phyloP scores from a whole-genome alignment of 1,140 invertebrate genomes.

The Halesus radiatus region DNA sequence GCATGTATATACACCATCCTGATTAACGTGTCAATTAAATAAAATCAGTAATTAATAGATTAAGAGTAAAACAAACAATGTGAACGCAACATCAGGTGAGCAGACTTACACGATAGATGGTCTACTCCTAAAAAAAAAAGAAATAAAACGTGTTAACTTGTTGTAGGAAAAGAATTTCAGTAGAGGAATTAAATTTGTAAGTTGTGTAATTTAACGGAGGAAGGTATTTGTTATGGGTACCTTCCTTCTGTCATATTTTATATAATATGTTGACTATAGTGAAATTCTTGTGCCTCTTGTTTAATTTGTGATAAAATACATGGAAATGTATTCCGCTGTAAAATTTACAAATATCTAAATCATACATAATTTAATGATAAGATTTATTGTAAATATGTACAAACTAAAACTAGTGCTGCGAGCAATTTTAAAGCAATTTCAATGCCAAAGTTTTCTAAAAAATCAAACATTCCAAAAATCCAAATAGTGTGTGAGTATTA shows the following conservation, averaged over 20 bases:
- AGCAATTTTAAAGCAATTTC: slow-evolving; percentile 27
- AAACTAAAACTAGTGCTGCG: not conserved
- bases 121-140: slow-evolving; percentile 74
- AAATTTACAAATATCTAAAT: slow-evolving; percentile 22
- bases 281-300: slow-evolving; percentile 8
- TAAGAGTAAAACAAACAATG: slow-evolving; percentile 51
- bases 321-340: slow-evolving; percentile 3
- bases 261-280: slow-evolving; percentile 1
- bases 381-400: slow-evolving; percentile 13
- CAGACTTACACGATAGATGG: slow-evolving; percentile 71
- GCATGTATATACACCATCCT: slow-evolving; percentile 46
- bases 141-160: slow-evolving; percentile 54
- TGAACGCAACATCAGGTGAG: slow-evolving; percentile 56
- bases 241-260: not conserved
- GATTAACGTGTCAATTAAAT: slow-evolving; percentile 47
- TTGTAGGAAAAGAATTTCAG: slow-evolving; percentile 19
- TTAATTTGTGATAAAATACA: slow-evolving; percentile 4
- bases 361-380: slow-evolving; percentile 2
- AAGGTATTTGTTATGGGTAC: not conserved
- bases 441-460: slow-evolving; percentile 36
- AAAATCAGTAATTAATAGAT: slow-evolving; percentile 56
- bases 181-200: not conserved
- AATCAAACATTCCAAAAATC: slow-evolving; percentile 31
- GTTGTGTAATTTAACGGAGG: no score
- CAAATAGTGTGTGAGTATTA: slow-evolving; percentile 35